Percentiles rank a stretch among this genome's conserved stretches.
These are phyloP conservation scores for Yponomeuta malinellus DNA, from an alignment of 2,888 invertebrate genomes.

Conservation along the genomic window DNA sequence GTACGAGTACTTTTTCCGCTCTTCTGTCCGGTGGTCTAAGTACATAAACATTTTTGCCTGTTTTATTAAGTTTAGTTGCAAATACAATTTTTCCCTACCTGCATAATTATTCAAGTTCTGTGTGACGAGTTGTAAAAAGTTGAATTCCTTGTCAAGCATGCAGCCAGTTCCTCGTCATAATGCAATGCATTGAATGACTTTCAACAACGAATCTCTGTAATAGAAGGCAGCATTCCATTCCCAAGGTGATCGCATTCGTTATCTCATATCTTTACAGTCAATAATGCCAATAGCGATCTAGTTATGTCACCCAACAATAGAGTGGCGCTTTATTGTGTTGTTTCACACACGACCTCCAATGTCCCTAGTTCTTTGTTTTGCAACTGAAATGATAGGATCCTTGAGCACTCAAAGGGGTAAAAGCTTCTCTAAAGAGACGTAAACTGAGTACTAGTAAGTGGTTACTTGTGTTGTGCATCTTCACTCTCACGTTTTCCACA, in stretches of 20 bases:
- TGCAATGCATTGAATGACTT: background rate
- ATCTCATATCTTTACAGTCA: constrained; percentile 43
- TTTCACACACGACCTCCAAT: background rate
- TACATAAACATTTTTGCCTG: too few relatives aligned
- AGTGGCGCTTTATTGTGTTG: background rate
- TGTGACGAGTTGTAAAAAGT: background rate
- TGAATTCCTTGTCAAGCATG: background rate
- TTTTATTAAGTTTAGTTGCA: too few relatives aligned
- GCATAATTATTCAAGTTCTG: too few relatives aligned
- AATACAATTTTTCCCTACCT: too few relatives aligned
- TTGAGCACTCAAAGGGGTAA: background rate
- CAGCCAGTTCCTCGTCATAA: constrained; percentile 1
- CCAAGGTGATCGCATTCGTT: constrained; percentile 57
- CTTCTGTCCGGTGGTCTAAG: too few relatives aligned
- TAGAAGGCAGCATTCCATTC: constrained; percentile 52
- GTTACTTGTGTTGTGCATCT: constrained; percentile 10
- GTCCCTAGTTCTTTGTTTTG: constrained; percentile 13
- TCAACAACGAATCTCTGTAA: constrained; percentile 7
- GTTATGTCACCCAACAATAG: constrained; percentile 45
- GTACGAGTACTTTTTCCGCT: too few relatives aligned
- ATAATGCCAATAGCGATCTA: constrained; percentile 26
- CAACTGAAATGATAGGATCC: background rate
- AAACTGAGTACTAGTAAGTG: background rate
- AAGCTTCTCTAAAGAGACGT: background rate
- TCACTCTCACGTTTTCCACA: constrained; percentile 19